These are phyloP conservation scores for Listronotus oregonensis DNA, from an alignment of 1,140 invertebrate species.

Conservation along the genomic window DNA sequence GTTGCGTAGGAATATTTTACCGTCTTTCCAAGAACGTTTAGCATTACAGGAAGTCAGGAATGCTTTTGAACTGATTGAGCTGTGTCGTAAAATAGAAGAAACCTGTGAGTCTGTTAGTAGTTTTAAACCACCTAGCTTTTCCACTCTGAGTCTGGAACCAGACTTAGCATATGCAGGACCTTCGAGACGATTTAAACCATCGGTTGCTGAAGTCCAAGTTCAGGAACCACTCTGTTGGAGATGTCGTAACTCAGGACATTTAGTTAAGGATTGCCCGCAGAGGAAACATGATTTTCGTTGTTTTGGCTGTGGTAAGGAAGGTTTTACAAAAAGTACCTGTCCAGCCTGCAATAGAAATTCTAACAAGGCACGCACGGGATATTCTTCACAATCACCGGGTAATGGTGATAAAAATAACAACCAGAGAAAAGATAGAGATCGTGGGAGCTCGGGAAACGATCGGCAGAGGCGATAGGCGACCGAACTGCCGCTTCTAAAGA, in stretches of 20 bases:
- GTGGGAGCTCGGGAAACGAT: constrained; percentile 4
- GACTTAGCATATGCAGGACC: constrained; percentile 4
- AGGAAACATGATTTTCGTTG: constrained; percentile 5
- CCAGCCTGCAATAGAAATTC: background rate
- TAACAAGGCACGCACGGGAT: background rate
- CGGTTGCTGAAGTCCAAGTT: background rate
- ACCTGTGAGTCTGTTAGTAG: background rate
- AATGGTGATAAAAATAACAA: too few relatives aligned
- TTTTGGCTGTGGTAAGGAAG: constrained; percentile 1
- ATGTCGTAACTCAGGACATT: background rate
- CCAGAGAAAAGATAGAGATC: too few relatives aligned
- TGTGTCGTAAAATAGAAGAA: constrained; percentile 1
- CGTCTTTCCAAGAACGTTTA: background rate
- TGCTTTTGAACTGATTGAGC: background rate
- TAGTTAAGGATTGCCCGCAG: background rate
- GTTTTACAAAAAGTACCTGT: background rate
- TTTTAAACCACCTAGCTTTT: constrained; percentile 1
- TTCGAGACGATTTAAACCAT: background rate
- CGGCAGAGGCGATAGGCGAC: background rate
- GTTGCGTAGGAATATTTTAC: constrained; percentile 5
- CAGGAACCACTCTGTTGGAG: background rate
- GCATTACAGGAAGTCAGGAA: too few relatives aligned
- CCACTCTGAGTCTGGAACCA: background rate
- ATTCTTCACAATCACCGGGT: too few relatives aligned
- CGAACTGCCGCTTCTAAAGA: background rate